Conservation (phyloP, 2,113 vertebrate species). For the Caretta caretta region DNA sequence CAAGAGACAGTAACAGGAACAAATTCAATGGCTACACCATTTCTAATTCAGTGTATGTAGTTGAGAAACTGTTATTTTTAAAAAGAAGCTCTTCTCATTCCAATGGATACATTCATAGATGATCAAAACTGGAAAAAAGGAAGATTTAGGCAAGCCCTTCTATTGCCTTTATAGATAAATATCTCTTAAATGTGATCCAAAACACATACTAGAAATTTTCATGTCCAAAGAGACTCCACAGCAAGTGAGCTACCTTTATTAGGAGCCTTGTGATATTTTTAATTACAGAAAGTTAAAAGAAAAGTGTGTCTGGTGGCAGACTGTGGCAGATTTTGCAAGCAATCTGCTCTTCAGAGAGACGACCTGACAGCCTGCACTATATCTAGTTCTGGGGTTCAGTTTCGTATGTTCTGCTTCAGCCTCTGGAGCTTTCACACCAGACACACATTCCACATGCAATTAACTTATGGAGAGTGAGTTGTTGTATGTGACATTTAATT, state of each 20-base stretch:
- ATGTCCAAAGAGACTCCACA: rapidly evolving
- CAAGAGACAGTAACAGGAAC: background rate
- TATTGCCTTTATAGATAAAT: background rate
- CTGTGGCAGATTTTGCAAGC: background rate
- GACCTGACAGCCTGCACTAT: slow-evolving; percentile 9
- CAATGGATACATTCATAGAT: background rate
- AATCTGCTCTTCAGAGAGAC: background rate
- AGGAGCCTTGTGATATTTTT: background rate
- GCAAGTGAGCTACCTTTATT: background rate
- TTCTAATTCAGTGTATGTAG: background rate
- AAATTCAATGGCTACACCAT: background rate
- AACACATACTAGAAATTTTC: rapidly evolving
- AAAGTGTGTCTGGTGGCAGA: background rate
- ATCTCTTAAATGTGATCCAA: rapidly evolving
- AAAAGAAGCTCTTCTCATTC: background rate
- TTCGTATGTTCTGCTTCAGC: slow-evolving; percentile 39
- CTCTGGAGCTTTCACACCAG: slow-evolving; percentile 55
- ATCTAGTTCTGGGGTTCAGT: slow-evolving; percentile 24
- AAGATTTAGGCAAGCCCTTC: background rate
- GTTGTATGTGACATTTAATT: slow-evolving; percentile 64
- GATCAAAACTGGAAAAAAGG: background rate
- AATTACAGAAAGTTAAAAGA: background rate
- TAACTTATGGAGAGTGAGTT: slow-evolving; percentile 68
- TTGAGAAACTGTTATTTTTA: background rate
- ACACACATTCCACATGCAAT: slow-evolving; percentile 70